Base-by-base conservation (phyloP, 2,797 vertebrate species). In the Kryptolebias ocellatus region DNA sequence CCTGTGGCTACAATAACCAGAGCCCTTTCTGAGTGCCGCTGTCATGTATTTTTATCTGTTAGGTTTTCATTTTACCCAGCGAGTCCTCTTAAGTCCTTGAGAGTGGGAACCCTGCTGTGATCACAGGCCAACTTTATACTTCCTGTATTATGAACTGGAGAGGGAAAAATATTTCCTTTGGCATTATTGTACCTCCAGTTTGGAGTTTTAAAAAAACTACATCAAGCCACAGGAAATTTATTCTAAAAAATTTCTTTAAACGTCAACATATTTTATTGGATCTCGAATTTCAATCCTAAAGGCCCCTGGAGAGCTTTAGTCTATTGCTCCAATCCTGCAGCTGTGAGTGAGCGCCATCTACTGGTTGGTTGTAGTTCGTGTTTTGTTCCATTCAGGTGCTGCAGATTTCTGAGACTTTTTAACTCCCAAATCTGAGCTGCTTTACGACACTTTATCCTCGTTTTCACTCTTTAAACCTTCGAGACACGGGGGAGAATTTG, bases 331-430 rank as follows among this genome's bases (percentile, higher is more conserved):
- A 15, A 39, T 27, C 47, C 66, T 78, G 53, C 46, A 44, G 53
- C 61, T 76, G 74, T 64, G 64, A 54, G 50, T 78, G 80, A 79
- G 70, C 53, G 2, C 86, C 88, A 87, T 83, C 88, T 87, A 74
- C 27, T 63, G 90, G 77, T 74, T 9, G 0, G 4, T 51, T 50
- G 9, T 67, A 39, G 10, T 39, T 39, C 8, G 10, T 39, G 37
- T 39, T 39, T 11, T 39, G 37, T 31, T 7, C 7, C 31, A 24
- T 24, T 24, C 20, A 24, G 20, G 20, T 24, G 20, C 20, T 24
- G 20, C 20, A 24, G 20, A 24, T 24, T 24, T 24, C 20, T 24
- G 20, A 24, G 20, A 24, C 20, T 24, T 24, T 24, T 24, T 24
- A 24, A 39, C 9, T 9, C 10, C 37, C 9, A 2, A 39, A 10